These are phyloP conservation scores for Kryptolebias ocellatus DNA, from an alignment of 2,797 vertebrate species.

Conservation along the genomic window DNA sequence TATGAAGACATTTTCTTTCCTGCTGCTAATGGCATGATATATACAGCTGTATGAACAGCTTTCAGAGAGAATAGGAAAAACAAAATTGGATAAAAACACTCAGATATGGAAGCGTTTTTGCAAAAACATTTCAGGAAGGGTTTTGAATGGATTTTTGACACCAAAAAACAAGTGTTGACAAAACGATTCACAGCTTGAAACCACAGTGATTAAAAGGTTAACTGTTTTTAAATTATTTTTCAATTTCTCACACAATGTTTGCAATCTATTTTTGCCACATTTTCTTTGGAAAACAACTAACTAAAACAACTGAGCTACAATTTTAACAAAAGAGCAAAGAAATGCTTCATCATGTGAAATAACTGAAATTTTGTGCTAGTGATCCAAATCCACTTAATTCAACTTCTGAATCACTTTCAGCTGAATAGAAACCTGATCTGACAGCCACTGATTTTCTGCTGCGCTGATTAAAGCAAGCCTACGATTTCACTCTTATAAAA, in stretches of 20 bases:
- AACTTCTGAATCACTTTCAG: conserved; percentile 23
- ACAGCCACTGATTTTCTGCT: conserved; percentile 52
- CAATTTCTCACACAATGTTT: neutral
- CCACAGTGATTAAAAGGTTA: neutral
- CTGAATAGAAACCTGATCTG: conserved; percentile 21
- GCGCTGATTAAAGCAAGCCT: conserved; percentile 40
- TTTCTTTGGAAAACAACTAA: neutral
- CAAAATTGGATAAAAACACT: neutral
- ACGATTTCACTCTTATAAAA: conserved; percentile 16
- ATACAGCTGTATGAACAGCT: neutral
- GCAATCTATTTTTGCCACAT: neutral
- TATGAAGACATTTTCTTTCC: conserved; percentile 8
- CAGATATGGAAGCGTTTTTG: neutral
- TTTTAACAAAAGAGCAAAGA: conserved; percentile 1
- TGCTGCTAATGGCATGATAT: neutral
- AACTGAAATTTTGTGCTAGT: conserved; percentile 4
- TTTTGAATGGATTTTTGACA: neutral
- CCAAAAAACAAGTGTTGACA: neutral
- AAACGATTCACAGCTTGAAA: neutral
- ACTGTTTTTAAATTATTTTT: neutral
- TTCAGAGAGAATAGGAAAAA: conserved; percentile 8
- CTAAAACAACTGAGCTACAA: neutral
- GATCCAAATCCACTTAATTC: conserved; percentile 25
- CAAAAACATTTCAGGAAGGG: neutral
- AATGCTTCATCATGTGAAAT: conserved; percentile 3